A percentile compares a stretch with the other conserved stretches of the same genome.
These are phyloP conservation scores for Aphelenchoides fujianensis DNA, from an alignment of 1,140 invertebrate genomes.

Conservation along the genomic window DNA sequence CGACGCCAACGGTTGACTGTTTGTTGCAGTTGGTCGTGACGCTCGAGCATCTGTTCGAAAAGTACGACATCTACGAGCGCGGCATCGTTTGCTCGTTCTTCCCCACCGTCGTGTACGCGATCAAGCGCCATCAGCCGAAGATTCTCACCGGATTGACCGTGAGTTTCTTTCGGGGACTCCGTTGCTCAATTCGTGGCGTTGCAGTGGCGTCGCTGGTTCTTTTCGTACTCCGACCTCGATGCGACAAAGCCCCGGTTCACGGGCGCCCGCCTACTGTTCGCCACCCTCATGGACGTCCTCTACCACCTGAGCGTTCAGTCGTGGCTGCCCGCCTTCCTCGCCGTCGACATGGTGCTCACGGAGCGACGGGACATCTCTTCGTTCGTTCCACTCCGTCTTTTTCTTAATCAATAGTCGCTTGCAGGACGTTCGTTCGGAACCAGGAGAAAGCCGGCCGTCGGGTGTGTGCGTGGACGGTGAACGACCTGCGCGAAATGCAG, in stretches of 20 bases:
- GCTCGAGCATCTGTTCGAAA: conserved; percentile 64
- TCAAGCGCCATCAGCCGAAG: conserved; percentile 63
- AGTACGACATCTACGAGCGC: conserved; percentile 67
- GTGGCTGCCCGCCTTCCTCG: conserved; percentile 53
- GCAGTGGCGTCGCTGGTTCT: conserved; percentile 61
- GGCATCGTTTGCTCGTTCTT: conserved; percentile 71
- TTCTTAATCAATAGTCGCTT: conserved; percentile 24
- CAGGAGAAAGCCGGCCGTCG: conserved; percentile 32
- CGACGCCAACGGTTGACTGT: neutral
- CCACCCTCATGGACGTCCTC: conserved; percentile 40
- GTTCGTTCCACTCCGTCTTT: conserved; percentile 44
- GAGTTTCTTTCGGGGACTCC: too few species aligned
- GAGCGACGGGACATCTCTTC: conserved; percentile 57
- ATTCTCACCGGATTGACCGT: conserved; percentile 55
- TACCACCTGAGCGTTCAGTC: conserved; percentile 47
- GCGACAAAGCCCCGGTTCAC: conserved; percentile 55
- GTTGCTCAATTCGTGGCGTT: too few species aligned
- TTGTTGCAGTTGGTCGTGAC: conserved; percentile 31
- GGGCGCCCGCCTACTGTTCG: conserved; percentile 30
- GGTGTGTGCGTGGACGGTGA: conserved; percentile 61
- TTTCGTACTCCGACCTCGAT: conserved; percentile 53
- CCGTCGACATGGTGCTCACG: conserved; percentile 56
- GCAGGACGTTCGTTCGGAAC: conserved; percentile 45
- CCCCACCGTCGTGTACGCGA: conserved; percentile 69
- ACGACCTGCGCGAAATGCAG: conserved; percentile 48